Conservation (phyloP, 2,113 vertebrate genomes). For the Hydropotes inermis region DNA sequence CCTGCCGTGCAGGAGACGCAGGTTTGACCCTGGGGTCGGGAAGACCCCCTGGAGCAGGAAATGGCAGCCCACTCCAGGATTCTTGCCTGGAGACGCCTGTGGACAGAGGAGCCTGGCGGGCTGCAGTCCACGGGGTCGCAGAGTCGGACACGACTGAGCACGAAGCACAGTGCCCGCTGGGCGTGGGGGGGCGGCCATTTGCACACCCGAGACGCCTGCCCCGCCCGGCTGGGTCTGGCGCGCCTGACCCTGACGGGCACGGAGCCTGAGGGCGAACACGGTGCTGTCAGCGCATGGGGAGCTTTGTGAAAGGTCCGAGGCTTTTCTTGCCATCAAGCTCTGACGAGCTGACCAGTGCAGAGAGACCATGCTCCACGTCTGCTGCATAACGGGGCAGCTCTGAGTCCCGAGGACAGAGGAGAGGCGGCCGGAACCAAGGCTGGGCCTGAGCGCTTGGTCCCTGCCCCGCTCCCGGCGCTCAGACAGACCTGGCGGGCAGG, state of each 20-base stretch:
- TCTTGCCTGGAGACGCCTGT: background rate
- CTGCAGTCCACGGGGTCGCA: background rate
- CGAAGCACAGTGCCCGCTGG: background rate
- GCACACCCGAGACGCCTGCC: accelerated
- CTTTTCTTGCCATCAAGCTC: background rate
- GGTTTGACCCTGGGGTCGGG: background rate
- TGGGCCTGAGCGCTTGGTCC: background rate
- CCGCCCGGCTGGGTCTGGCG: accelerated
- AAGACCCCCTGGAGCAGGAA: background rate
- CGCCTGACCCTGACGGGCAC: accelerated
- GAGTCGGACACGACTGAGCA: background rate
- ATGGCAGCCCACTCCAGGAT: background rate
- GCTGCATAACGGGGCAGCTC: background rate
- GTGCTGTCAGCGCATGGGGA: accelerated
- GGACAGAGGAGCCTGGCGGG: background rate
- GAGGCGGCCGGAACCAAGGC: background rate
- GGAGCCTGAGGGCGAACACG: accelerated
- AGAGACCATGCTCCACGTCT: background rate
- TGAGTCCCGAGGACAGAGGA: background rate
- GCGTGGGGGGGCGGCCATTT: accelerated
- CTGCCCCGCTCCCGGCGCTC: background rate
- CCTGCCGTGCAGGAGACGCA: background rate
- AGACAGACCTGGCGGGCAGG: background rate
- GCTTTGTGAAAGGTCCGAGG: background rate
- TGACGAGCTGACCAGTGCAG: background rate